Evolutionary conservation across 1,140 invertebrate genomes (phyloP), one percentile per base, ranked within the genome.

Genomic region (Trichomalopsis sarcophagae): DNA sequence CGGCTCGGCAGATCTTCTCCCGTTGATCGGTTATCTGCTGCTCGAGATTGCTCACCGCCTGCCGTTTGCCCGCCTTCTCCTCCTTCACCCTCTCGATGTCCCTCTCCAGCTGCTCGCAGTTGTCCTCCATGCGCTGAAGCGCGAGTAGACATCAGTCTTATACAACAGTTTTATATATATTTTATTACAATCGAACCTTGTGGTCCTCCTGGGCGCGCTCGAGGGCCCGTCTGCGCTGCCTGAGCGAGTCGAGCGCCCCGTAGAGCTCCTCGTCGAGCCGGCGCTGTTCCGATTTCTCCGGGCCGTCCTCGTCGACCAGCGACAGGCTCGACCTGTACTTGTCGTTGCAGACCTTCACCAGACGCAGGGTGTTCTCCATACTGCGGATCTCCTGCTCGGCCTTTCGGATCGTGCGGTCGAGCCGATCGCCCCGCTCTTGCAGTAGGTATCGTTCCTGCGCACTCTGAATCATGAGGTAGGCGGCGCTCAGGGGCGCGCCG

Each of bases 341-440:
- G 17, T 90, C 91, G 89, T 97, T 96, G 74, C 95, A 94, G n/a
- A 94, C 90, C 89, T 95, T 96, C 13, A 96, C 93, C 9, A 96
- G 91, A 47, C 95, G 94, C 84, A 97, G 89, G 17, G 96, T 96
- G 88, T 96, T 96, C 90, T 97, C 96, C 92, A 97, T 95, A 47
- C 96, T 96, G 27, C 94, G 92, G 84, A 97, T 96, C 90, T 97
- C 96, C 47, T 94, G 92, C 91, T 97, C 96, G 30, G 94, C 94
- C 88, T 95, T 95, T 86, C 93, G 91, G 23, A 97, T 95, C 77
- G 95, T 94, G 3, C 93, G 93, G 90, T 97, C 96, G 85, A 97
- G 91, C 73, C 94, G 91, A 87, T 96, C 95, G n/a, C 96, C 96
- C 87, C 95, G 94, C 89, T 95, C 94, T 88, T 96, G 95, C 27